Percentiles rank a stretch among this genome's conserved stretches.
Evolutionary conservation across 2,797 vertebrate genomes (phyloP).

Genomic region (Pangasius djambal): DNA sequence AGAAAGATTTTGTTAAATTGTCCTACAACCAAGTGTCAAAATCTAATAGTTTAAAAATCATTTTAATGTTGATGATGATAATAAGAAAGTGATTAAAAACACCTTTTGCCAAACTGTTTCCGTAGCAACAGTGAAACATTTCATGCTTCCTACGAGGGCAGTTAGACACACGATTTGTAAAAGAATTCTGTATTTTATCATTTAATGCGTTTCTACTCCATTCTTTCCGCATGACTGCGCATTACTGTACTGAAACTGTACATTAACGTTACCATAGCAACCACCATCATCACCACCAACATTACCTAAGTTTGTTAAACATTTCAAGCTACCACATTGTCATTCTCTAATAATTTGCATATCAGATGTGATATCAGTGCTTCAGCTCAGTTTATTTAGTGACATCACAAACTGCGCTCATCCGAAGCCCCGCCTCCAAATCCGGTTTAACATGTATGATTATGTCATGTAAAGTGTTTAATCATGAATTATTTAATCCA

Average conservation of each 20-base stretch:
- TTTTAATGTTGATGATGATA: too few species aligned
- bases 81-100: too few species aligned
- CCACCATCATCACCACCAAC: neutral
- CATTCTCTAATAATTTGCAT: neutral
- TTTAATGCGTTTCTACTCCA: neutral
- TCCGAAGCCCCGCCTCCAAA: neutral
- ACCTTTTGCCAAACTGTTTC: too few species aligned
- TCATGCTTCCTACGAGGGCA: neutral
- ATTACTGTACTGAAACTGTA: neutral
- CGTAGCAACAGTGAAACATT: neutral
- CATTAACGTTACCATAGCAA: neutral
- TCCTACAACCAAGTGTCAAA: too few species aligned
- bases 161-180: neutral
- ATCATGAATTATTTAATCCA: neutral
- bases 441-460: neutral
- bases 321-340: neutral
- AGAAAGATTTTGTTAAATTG: too few species aligned
- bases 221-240: neutral
- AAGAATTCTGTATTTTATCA: neutral
- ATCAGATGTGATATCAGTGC: neutral
- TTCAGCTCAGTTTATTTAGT: neutral
- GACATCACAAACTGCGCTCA: neutral
- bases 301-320: neutral
- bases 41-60: neutral
- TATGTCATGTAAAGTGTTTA: neutral